Evolutionary conservation across 2,113 vertebrate genomes (phyloP).

Genomic region (Atherinomorus stipes): DNA sequence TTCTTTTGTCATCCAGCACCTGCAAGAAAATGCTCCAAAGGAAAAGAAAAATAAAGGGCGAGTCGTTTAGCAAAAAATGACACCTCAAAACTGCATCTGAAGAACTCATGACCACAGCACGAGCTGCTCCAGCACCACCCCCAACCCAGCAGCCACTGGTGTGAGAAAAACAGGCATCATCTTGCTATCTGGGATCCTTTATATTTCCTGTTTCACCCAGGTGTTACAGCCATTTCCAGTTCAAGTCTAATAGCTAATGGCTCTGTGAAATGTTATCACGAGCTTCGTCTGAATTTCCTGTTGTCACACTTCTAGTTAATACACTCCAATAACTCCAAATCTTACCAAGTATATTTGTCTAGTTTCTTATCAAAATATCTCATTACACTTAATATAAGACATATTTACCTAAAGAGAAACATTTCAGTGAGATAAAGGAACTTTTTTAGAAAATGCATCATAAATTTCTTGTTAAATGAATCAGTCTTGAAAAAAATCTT

Average conservation of each 20-base stretch:
- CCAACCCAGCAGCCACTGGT: slow-evolving; percentile 47
- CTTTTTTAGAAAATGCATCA: too few species aligned
- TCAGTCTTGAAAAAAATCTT: too few species aligned
- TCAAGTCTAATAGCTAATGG: background rate
- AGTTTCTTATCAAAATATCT: too few species aligned
- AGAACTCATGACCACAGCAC: background rate
- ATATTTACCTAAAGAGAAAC: too few species aligned
- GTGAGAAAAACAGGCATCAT: slow-evolving; percentile 72
- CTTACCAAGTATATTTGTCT: too few species aligned
- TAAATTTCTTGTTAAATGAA: too few species aligned
- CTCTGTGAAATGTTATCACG: background rate
- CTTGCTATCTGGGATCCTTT: slow-evolving; percentile 70
- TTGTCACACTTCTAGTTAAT: background rate
- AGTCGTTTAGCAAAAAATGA: background rate
- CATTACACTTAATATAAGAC: too few species aligned
- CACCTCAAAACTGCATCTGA: background rate
- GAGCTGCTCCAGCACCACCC: slow-evolving; percentile 39
- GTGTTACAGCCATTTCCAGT: slow-evolving; percentile 50
- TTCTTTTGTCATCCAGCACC: background rate
- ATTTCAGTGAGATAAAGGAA: too few species aligned
- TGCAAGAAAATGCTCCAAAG: background rate
- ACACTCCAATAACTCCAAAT: too few species aligned
- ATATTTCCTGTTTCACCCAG: slow-evolving; percentile 72
- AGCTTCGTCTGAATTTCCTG: background rate
- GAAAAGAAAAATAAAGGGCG: background rate